Evolutionary conservation across 2,888 invertebrate species (phyloP), one percentile per base, ranked within the genome.

Genomic region (Tetanocera ferruginea): DNA sequence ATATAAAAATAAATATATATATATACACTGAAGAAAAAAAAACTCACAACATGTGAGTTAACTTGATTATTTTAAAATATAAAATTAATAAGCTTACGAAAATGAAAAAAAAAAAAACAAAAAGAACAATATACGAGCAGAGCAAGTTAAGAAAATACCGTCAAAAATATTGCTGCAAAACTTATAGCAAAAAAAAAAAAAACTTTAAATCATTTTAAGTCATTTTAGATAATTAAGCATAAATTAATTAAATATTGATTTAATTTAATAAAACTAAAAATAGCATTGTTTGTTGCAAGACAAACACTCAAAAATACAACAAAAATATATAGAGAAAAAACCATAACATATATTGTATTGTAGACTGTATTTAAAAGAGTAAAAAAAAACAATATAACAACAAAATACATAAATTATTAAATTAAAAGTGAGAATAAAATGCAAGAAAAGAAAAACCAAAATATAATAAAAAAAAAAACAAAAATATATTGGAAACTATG

Each of bases 401-500:
- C 6, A 64, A 64, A 64, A 73, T 31, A 55, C 34, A 43, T 25
- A 49, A 43, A 69, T 23, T 43, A 43, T n/a, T 23, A 19, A 37
- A 52, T 25, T 17, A 17, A 31, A 62, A 57, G 28, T 31, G 31
- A 34, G 57, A 60, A 43, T 11, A 11, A 62, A 37, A 9, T 19
- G 37, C 19, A 76, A n/a, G 14, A 70, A 37, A 49, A 67, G 11
- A 31, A 14, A 34, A 57, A 73, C 19, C n/a, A n/a, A n/a, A n/a
- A n/a, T n/a, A n/a, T n/a, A n/a, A 8, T 3, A 57, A 37, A 37
- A 55, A 23, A 2, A 57, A 74, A 43, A 43, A 52, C 25, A 78
- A 57, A n/a, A 76, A 76, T 74, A 72, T 72, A 74, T 78, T 75
- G 28, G 25, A 60, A 76, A 64, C 57, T 69, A 57, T 34, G 69